A percentile compares a stretch with the other conserved stretches of the same genome.
phyloP scores from a whole-genome alignment of 1,140 invertebrate species.

The Physella acuta region DNA sequence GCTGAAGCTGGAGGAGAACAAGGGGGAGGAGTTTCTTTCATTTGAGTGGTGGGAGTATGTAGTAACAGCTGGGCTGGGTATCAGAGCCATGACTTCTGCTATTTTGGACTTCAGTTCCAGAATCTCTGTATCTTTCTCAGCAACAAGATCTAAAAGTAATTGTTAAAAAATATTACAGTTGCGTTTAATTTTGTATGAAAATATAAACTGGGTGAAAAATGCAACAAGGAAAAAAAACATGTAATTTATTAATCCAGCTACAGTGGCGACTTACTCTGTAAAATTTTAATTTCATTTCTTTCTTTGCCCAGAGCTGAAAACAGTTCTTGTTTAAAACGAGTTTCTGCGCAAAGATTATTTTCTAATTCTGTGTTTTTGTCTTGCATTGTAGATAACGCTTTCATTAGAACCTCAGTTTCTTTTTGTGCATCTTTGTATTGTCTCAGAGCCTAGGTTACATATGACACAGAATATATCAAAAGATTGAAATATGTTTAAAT shows the following conservation, averaged over 20 bases:
- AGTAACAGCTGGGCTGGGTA: constrained; percentile 65
- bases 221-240: background rate
- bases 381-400: constrained; percentile 78
- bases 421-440: constrained; percentile 73
- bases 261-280: constrained; percentile 75
- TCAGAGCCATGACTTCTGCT: constrained; percentile 87
- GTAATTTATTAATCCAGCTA: no score
- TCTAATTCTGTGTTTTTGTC: constrained; percentile 87
- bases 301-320: constrained; percentile 94
- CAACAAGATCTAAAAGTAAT: constrained; percentile 73
- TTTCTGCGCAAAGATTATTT: constrained; percentile 91
- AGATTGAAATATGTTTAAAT: no score
- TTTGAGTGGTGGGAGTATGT: constrained; percentile 34
- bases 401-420: constrained; percentile 79
- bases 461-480: no score
- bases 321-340: constrained; percentile 90
- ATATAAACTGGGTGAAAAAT: background rate
- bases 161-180: no score
- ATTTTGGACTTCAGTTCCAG: constrained; percentile 82
- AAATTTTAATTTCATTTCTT: constrained; percentile 87
- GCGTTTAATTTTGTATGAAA: background rate
- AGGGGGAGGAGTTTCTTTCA: constrained; percentile 46
- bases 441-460: constrained; percentile 62
- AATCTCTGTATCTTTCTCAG: constrained; percentile 85
- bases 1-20: constrained; percentile 63